Evolutionary conservation across 2,888 invertebrate genomes (phyloP), one percentile per base, ranked within the genome.

Genomic region (Chrysodeixis includens): DNA sequence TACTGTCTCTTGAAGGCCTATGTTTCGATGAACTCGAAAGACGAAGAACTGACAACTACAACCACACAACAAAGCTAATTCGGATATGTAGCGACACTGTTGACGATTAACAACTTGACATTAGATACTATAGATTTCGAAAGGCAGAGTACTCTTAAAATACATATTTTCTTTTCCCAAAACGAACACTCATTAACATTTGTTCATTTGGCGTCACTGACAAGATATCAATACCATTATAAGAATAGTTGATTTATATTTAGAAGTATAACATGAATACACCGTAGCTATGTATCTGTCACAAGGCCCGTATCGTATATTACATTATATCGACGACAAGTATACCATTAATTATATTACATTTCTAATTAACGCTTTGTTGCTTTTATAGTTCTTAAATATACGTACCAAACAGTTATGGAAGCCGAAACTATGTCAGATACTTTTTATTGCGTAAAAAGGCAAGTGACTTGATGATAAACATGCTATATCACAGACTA

Each of bases 401-500:
- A 74, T 72, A 76, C 66, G 58, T 61, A 78, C 62, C 76, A 76
- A 80, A 82, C 75, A 65, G 57, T 68, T 68, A 67, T 62, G 52
- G 57, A 79, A 71, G 73, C 67, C 61, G 30, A 82, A 71, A 65
- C 30, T 72, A 79, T 72, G 68, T 76, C 73, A 74, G 77, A 76
- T 62, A 68, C n/a, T 74, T 67, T 75, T 76, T 62, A 82, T 78
- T 84, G 86, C 80, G 75, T 80, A 80, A 84, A 86, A 89, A 90
- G 90, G 91, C 92, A 89, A 90, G 87, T 84, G 84, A 79, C 87
- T 92, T 88, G 86, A 88, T 90, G 88, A 88, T 85, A 86, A 90
- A 87, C 87, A 87, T 87, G 84, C 86, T 83, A 90, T 94, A 94
- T 94, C 95, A 94, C 94, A 94, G 95, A 92, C 93, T 93, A 94